Percentiles rank a stretch among this genome's conserved stretches.
These are phyloP conservation scores for Dryomyza anilis DNA, from an alignment of 2,888 invertebrate genomes.

Conservation along the genomic window DNA sequence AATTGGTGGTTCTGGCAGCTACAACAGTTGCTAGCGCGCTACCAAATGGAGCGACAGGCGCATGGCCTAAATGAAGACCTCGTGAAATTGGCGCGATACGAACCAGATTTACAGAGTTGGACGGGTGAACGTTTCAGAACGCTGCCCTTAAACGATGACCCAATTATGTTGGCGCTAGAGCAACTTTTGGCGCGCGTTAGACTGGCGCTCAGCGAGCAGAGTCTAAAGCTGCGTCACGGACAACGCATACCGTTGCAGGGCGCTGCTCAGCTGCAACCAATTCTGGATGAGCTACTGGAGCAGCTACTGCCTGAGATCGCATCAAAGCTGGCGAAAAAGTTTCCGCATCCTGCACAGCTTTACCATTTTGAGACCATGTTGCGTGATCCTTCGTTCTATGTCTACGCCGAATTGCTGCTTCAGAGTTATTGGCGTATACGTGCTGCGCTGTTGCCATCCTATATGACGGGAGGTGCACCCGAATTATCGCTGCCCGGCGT, in stretches of 20 bases:
- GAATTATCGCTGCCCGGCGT: slow-evolving; percentile 67
- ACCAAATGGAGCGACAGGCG: slow-evolving; percentile 54
- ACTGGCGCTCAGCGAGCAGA: background rate
- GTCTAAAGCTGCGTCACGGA: slow-evolving; percentile 25
- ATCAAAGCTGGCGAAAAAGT: background rate
- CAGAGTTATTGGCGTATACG: slow-evolving; percentile 66
- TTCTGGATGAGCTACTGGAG: slow-evolving; percentile 5
- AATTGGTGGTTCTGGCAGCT: slow-evolving; percentile 69
- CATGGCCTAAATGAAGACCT: background rate
- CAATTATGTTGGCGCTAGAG: background rate
- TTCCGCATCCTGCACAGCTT: slow-evolving; percentile 43
- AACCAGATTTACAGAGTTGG: background rate
- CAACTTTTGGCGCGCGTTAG: background rate
- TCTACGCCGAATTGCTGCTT: slow-evolving; percentile 67
- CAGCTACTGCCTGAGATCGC: background rate
- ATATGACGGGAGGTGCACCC: slow-evolving; percentile 61
- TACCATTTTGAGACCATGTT: slow-evolving; percentile 69
- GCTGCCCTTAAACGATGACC: background rate
- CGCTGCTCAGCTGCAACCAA: slow-evolving; percentile 26
- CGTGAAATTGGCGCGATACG: background rate
- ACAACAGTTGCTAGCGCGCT: slow-evolving; percentile 71
- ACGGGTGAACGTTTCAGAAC: background rate
- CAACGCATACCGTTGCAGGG: slow-evolving; percentile 27
- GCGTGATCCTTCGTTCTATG: slow-evolving; percentile 73
- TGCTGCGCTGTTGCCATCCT: slow-evolving; percentile 42